Base-by-base conservation (phyloP, 2,888 invertebrate species). In the Cetonia aurata region DNA sequence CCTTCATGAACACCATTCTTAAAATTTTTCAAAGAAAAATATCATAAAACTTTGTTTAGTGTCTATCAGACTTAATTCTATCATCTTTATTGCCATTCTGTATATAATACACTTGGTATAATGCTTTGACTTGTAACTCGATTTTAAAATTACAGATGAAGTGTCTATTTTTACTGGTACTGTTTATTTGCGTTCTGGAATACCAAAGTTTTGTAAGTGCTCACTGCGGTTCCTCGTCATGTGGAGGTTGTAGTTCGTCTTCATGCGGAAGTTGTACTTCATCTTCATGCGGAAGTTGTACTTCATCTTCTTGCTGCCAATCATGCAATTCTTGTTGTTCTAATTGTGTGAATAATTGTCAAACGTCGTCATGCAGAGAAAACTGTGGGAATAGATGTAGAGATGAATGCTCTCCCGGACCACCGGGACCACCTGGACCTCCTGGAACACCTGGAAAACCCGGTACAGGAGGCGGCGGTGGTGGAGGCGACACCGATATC, bases 271-370 rank as follows among this genome's bases (percentile, higher is more conserved):
- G 25, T 25, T 25, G 25, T 25, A 25, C 3, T 25, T 25, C 25
- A 4, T 25, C 25, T 25, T 25, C 25, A 25, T 25, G 25, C 4
- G 25, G 25, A 25, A 25, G 25, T 4, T 25, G 25, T 25, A 25
- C 25, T 25, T 25, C 25, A 25, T 25, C 25, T 25, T 25, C 25
- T 25, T 25, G 25, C 25, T 25, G 25, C 25, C 25, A 25, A 25
- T 3, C 25, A 17, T 71, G 71, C 52, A 71, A 69, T 42, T 12
- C 15, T n/a, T 71, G 71, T 55, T 60, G 44, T 13, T 57, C 13
- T 12, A 44, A 13, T 33, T 71, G 71, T 13, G 33, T 59, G 9
- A 44, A 9, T n/a, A 48, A 68, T 15, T 71, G 71, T 41, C 15
- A 44, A 15, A 37, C 69, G 9, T 59, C 65, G 2, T 31, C 52